A percentile compares a stretch with the other conserved stretches of the same genome.
Evolutionary conservation across 2,797 vertebrate species (phyloP).

Genomic region (Arremon brunneinucha): DNA sequence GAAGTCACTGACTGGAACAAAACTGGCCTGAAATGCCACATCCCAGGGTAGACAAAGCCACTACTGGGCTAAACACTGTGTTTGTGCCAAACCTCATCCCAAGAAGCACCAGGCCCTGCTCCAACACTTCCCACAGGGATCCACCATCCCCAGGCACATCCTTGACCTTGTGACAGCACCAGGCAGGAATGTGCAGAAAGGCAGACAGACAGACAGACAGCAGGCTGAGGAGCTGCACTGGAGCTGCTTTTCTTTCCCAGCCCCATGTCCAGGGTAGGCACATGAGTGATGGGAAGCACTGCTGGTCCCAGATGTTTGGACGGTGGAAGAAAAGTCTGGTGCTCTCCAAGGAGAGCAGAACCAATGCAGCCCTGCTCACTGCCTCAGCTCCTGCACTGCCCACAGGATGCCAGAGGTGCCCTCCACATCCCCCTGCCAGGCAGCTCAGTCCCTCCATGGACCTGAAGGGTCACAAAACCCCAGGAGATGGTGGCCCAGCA

Average conservation of each 20-base stretch:
- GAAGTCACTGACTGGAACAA: background rate
- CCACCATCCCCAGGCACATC: background rate
- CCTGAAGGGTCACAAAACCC: fast-evolving
- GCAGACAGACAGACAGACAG: background rate
- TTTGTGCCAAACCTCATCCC: background rate
- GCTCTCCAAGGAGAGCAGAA: background rate
- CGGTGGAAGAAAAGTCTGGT: background rate
- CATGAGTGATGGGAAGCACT: background rate
- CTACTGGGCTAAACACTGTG: background rate
- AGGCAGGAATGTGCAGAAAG: background rate
- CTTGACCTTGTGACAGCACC: background rate
- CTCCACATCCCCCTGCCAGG: background rate
- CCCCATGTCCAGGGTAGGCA: background rate
- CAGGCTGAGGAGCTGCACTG: background rate
- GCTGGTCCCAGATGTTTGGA: background rate
- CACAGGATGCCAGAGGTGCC: background rate
- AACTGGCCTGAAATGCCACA: background rate
- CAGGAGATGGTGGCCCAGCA: fast-evolving
- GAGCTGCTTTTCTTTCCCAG: background rate
- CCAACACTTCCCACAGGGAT: background rate
- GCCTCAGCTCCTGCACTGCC: background rate
- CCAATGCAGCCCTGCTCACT: background rate
- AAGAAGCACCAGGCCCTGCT: background rate
- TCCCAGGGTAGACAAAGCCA: background rate
- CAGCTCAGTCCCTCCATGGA: fast-evolving